Evolutionary conservation across 2,113 vertebrate genomes (phyloP).

Genomic region (Podarcis raffonei): DNA sequence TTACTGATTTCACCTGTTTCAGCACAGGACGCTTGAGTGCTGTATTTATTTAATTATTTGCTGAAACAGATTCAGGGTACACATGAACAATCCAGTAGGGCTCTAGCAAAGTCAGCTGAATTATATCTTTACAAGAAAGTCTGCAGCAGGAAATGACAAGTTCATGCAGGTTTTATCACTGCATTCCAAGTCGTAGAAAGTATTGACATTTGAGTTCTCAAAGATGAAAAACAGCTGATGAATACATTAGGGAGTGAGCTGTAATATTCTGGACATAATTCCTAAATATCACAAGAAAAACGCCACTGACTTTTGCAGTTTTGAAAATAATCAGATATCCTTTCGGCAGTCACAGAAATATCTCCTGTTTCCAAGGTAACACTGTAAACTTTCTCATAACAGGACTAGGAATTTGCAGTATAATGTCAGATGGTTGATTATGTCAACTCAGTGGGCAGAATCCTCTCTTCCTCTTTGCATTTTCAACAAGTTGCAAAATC

Average conservation of each 20-base stretch:
- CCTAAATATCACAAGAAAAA: conserved; percentile 39
- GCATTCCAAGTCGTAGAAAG: conserved; percentile 14
- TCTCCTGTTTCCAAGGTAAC: conserved; percentile 12
- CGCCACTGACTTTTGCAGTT: conserved; percentile 38
- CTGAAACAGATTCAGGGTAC: background rate
- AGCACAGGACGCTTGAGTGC: background rate
- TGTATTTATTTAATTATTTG: background rate
- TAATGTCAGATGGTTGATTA: conserved; percentile 3
- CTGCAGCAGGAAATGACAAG: background rate
- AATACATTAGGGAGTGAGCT: conserved; percentile 45
- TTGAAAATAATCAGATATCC: conserved; percentile 42
- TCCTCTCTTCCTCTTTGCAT: conserved; percentile 10
- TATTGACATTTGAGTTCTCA: conserved; percentile 53
- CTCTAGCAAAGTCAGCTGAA: conserved; percentile 27
- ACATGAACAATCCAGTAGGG: background rate
- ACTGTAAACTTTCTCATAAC: conserved; percentile 11
- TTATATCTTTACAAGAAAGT: conserved; percentile 23
- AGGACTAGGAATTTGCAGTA: conserved; percentile 8
- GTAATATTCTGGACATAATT: conserved; percentile 50
- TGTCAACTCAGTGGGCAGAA: conserved; percentile 9
- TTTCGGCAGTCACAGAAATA: conserved; percentile 9
- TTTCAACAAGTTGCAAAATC: background rate
- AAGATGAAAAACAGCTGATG: conserved; percentile 43
- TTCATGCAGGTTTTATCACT: conserved; percentile 36
- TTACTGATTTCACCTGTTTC: background rate